Conservation (phyloP, 2,888 invertebrate species). For the Plutella xylostella region DNA sequence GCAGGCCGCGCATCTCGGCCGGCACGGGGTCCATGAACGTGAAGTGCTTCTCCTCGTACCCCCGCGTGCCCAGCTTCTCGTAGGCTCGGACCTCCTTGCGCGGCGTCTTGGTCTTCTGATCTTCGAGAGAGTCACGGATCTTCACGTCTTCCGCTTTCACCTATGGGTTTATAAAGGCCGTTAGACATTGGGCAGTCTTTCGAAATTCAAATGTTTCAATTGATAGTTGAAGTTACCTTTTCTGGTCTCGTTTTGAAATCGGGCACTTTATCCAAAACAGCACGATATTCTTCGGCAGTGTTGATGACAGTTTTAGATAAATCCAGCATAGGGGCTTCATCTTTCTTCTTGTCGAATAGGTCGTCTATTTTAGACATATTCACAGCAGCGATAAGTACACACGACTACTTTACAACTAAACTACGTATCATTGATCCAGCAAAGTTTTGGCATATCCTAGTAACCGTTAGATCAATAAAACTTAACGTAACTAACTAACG, state of each 20-base stretch:
- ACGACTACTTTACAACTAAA: not conserved
- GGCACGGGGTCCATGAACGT: conserved; percentile 82
- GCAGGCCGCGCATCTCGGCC: conserved; percentile 80
- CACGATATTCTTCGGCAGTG: conserved; percentile 85
- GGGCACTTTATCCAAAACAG: conserved; percentile 86
- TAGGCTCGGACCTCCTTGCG: conserved; percentile 77
- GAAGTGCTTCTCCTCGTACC: conserved; percentile 64
- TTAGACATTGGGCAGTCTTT: not conserved
- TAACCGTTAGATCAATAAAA: conserved; percentile 45
- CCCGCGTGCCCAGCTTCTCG: conserved; percentile 73
- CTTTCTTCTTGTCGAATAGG: conserved; percentile 86
- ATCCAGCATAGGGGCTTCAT: conserved; percentile 85
- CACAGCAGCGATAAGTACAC: not conserved
- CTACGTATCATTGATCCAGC: conserved; percentile 39
- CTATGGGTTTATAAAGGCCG: conserved; percentile 42
- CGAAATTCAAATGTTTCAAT: not conserved
- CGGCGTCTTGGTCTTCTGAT: conserved; percentile 79
- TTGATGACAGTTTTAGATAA: conserved; percentile 82
- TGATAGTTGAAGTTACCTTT: conserved; percentile 66
- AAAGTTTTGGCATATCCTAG: conserved; percentile 26
- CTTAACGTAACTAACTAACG: not conserved
- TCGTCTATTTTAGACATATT: conserved; percentile 83
- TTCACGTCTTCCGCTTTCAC: conserved; percentile 82
- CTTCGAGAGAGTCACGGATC: conserved; percentile 75
- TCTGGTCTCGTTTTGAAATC: conserved; percentile 91